A percentile compares a stretch with the other conserved stretches of the same genome.
Evolutionary conservation across 92 coral and sea anemone genomes (phyloP).

Genomic region (Epizoanthus illoricatus): DNA sequence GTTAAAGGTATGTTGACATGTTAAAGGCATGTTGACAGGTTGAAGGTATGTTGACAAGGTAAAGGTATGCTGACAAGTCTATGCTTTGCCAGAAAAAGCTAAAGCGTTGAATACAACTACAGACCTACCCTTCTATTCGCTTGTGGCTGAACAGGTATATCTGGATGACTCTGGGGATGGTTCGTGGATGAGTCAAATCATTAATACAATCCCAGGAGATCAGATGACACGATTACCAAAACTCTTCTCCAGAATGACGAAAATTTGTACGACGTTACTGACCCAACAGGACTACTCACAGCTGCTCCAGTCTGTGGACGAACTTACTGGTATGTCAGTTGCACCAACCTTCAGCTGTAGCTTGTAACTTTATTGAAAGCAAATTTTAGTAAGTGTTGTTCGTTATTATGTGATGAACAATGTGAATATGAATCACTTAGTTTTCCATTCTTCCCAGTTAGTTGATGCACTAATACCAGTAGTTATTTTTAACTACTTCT

Average conservation of each 20-base stretch:
- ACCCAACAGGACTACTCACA: constrained; percentile 44
- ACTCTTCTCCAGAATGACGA: constrained; percentile 71
- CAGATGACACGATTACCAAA: constrained; percentile 56
- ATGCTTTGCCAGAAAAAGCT: background rate
- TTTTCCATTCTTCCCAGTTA: too few relatives aligned
- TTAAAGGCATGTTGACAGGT: too few relatives aligned
- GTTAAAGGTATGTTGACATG: too few relatives aligned
- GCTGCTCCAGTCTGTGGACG: constrained; percentile 62
- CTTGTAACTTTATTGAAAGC: too few relatives aligned
- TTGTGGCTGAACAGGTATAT: constrained; percentile 9
- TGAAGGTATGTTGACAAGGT: too few relatives aligned
- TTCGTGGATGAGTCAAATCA: constrained; percentile 13
- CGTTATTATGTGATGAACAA: background rate
- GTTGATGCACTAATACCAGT: too few relatives aligned
- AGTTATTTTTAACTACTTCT: too few relatives aligned
- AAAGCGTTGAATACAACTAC: background rate
- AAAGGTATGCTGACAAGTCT: too few relatives aligned
- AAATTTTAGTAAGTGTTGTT: background rate
- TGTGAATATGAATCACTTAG: background rate
- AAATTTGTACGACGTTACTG: constrained; percentile 59
- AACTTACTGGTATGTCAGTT: constrained; percentile 71
- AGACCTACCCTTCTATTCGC: background rate
- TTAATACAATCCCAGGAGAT: constrained; percentile 18
- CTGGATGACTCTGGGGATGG: background rate
- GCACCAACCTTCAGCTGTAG: too few relatives aligned